Evolutionary conservation across 2,113 vertebrate species (phyloP).

Genomic region (Ifrita kowaldi): DNA sequence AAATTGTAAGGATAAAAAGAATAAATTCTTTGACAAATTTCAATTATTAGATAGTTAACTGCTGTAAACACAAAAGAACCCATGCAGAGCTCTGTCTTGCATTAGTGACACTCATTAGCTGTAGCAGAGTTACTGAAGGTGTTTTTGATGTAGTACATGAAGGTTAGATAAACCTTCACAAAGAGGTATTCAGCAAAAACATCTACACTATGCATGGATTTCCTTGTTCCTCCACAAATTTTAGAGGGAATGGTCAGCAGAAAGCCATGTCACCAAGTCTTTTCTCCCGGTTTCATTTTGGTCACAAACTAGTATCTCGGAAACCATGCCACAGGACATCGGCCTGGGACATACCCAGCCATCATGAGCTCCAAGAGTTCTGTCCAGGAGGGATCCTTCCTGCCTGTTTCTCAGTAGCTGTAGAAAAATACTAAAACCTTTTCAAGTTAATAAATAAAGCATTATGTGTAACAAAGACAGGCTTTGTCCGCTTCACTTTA

Average conservation of each 20-base stretch:
- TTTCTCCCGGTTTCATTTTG: not conserved
- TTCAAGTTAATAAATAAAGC: constrained; percentile 8
- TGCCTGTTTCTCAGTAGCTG: not conserved
- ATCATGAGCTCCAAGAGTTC: not conserved
- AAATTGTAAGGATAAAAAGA: not conserved
- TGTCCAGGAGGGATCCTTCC: not conserved
- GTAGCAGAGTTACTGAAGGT: not conserved
- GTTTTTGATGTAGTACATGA: not conserved
- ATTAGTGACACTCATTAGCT: constrained; percentile 25
- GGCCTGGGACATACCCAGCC: not conserved
- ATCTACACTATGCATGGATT: not conserved
- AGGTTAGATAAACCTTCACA: not conserved
- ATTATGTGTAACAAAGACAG: not conserved
- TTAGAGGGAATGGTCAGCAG: not conserved
- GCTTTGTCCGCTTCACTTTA: constrained; percentile 60
- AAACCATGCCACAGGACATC: not conserved
- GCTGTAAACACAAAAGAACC: constrained; percentile 13
- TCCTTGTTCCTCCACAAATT: not conserved
- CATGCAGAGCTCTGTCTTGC: not conserved
- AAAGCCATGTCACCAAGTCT: not conserved
- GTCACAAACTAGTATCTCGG: not conserved
- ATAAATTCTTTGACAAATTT: not conserved
- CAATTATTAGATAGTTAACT: not conserved
- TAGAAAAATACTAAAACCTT: not conserved
- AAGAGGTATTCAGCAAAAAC: not conserved